phyloP scores from a whole-genome alignment of 2,113 vertebrate species.

The Haliaeetus leucogaster region DNA sequence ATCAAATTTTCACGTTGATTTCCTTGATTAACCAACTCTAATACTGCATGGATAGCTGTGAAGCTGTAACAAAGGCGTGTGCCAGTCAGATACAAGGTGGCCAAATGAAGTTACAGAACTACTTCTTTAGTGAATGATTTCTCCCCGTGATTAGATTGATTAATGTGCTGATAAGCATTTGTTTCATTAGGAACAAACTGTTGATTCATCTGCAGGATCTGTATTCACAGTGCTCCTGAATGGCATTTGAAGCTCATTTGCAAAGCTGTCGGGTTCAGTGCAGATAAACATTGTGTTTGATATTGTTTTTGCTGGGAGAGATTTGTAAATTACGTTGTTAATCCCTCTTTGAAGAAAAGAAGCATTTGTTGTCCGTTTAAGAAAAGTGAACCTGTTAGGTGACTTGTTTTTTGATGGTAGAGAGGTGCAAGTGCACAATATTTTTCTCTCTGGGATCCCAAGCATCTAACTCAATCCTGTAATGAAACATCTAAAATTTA shows the following conservation, averaged over 20 bases:
- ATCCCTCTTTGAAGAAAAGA: background rate
- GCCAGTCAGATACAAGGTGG: background rate
- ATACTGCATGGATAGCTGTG: background rate
- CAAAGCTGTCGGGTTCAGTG: constrained; percentile 3
- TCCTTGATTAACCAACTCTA: background rate
- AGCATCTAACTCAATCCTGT: background rate
- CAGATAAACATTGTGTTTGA: constrained; percentile 14
- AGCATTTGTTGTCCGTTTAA: background rate
- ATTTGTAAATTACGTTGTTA: constrained; percentile 32
- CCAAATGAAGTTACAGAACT: background rate
- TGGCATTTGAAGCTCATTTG: constrained; percentile 14
- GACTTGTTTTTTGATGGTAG: background rate
- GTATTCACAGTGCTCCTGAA: background rate
- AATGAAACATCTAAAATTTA: background rate
- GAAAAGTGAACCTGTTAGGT: background rate
- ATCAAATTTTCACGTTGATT: background rate
- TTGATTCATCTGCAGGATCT: background rate
- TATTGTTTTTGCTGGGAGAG: background rate
- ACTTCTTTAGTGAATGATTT: background rate
- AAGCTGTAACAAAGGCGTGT: background rate
- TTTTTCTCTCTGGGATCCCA: background rate
- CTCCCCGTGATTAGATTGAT: constrained; percentile 33
- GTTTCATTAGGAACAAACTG: constrained; percentile 2
- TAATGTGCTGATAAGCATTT: constrained; percentile 16
- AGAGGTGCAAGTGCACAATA: background rate